A percentile compares a stretch with the other conserved stretches of the same genome.
phyloP scores from a whole-genome alignment of 2,797 vertebrate genomes.

The Adelosebastes latens region DNA sequence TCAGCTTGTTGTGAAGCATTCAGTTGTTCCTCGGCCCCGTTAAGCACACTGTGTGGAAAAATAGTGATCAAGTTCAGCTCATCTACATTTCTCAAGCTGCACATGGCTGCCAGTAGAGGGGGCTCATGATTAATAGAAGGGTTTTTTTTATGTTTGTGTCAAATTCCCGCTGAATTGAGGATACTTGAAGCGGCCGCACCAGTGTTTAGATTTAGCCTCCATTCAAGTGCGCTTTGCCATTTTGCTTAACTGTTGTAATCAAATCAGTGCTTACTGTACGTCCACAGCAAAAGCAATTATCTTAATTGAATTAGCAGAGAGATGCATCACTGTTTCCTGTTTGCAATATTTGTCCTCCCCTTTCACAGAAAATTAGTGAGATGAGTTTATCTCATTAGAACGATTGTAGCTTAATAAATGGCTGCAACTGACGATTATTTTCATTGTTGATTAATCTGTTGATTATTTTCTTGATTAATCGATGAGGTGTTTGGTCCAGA shows the following conservation, averaged over 20 bases:
- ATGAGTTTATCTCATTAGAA: neutral
- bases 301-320: neutral
- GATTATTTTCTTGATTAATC: too few species aligned
- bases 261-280: neutral
- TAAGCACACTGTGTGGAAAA: neutral
- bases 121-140: neutral
- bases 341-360: neutral
- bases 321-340: neutral
- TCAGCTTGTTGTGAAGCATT: neutral
- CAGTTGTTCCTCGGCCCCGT: neutral
- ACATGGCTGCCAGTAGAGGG: conserved; percentile 11
- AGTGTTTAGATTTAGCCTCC: neutral
- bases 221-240: neutral
- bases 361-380: neutral
- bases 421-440: too few species aligned
- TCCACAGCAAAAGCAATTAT: neutral
- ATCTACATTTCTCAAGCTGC: neutral
- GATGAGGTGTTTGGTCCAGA: too few species aligned
- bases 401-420: neutral
- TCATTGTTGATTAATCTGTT: too few species aligned
- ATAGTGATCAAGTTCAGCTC: neutral
- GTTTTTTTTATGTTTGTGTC: neutral
- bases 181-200: neutral
- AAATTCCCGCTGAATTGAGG: neutral
- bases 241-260: neutral